A percentile compares a stretch with the other conserved stretches of the same genome.
Evolutionary conservation across 2,888 invertebrate genomes (phyloP).

Genomic region (Trichopria drosophilae): DNA sequence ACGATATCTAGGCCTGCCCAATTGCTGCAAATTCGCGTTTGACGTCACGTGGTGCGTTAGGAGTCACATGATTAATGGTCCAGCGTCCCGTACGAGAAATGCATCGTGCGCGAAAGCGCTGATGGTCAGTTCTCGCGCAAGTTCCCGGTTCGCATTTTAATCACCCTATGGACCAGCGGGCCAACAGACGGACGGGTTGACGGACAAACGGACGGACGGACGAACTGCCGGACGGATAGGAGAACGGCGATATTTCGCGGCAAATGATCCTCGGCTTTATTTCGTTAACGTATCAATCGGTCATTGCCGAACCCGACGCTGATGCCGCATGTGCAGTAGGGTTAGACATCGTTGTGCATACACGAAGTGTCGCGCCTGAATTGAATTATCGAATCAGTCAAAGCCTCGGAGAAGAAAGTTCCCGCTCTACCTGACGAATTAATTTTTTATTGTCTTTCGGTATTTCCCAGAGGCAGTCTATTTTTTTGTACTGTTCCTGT

Average conservation of each 20-base stretch:
- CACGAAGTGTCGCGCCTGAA: neutral
- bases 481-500: too few species aligned
- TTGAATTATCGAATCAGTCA: too few species aligned
- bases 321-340: slow-evolving; percentile 10
- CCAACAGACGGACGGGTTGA: slow-evolving; percentile 17
- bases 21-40: slow-evolving; percentile 49
- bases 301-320: slow-evolving; percentile 34
- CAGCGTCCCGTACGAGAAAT: slow-evolving; percentile 33
- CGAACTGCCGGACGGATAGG: slow-evolving; percentile 11
- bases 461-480: too few species aligned
- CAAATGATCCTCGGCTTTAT: slow-evolving; percentile 42
- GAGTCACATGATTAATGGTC: slow-evolving; percentile 49
- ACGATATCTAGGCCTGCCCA: too few species aligned
- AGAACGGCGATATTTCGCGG: slow-evolving; percentile 35
- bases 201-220: slow-evolving; percentile 13
- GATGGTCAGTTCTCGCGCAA: neutral
- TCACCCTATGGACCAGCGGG: slow-evolving; percentile 29
- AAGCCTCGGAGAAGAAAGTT: too few species aligned
- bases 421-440: too few species aligned
- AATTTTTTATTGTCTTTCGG: too few species aligned
- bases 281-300: slow-evolving; percentile 49
- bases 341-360: slow-evolving; percentile 1
- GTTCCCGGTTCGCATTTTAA: slow-evolving; percentile 35
- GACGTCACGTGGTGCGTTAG: slow-evolving; percentile 46
- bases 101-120: slow-evolving; percentile 10